Percentiles rank a stretch among this genome's conserved stretches.
These are phyloP conservation scores for Haliclona indistincta DNA, from an alignment of 37 sponge, comb jelly and placozoan species.

Conservation along the genomic window DNA sequence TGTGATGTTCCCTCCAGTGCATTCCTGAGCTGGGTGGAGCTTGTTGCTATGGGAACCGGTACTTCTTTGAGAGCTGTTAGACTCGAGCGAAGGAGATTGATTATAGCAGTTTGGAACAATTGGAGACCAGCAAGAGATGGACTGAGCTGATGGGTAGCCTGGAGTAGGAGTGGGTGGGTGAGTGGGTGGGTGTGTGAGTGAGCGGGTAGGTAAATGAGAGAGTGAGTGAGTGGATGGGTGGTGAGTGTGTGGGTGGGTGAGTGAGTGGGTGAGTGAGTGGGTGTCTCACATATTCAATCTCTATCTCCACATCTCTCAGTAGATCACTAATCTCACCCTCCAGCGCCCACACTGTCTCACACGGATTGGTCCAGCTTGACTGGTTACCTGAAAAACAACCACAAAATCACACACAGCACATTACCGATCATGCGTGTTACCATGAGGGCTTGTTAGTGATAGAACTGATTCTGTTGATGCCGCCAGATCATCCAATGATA, in stretches of 20 bases:
- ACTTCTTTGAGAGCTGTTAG: conserved; percentile 15
- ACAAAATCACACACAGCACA: too few species aligned
- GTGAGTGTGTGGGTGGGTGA: too few species aligned
- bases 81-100: conserved; percentile 19
- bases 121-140: background rate
- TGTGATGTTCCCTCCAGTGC: conserved; percentile 17
- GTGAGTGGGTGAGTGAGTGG: too few species aligned
- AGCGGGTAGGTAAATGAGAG: too few species aligned
- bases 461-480: background rate
- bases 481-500: background rate
- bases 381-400: too few species aligned
- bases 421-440: background rate
- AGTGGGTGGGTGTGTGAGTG: too few species aligned
- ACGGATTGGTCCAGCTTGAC: conserved; percentile 7
- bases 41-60: conserved; percentile 8
- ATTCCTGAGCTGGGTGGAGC: background rate
- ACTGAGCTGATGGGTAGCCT: too few species aligned
- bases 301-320: background rate
- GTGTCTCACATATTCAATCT: background rate
- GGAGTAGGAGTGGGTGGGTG: too few species aligned
- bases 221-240: too few species aligned
- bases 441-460: background rate
- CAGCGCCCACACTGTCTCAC: conserved; percentile 20
- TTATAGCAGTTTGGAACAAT: conserved; percentile 4
- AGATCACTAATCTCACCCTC: conserved; percentile 34